phyloP scores from a whole-genome alignment of 2,113 vertebrate genomes.

The Pedetes capensis region DNA sequence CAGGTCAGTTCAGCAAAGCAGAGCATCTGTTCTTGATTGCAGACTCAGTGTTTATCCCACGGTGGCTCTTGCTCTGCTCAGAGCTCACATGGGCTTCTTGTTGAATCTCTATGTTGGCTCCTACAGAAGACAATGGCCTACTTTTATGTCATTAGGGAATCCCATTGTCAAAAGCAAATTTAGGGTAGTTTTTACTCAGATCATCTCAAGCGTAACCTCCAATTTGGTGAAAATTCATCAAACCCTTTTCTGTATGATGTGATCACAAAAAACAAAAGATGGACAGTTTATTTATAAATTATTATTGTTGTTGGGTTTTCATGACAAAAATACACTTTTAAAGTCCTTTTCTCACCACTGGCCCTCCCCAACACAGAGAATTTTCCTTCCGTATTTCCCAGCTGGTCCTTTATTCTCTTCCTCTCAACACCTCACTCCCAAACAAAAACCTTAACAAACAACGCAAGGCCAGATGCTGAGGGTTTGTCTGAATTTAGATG shows the following conservation, averaged over 20 bases:
- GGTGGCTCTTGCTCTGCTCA: not conserved
- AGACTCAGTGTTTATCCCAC: not conserved
- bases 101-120: not conserved
- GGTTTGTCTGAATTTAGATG: not conserved
- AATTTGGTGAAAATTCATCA: constrained; percentile 38
- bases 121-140: not conserved
- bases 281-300: not conserved
- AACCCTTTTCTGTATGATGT: not conserved
- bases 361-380: not conserved
- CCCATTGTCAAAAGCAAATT: not conserved
- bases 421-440: not conserved
- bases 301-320: not conserved
- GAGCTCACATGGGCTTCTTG: not conserved
- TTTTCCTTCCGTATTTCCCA: not conserved
- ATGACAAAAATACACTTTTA: not conserved
- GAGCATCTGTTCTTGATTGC: not conserved
- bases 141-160: not conserved
- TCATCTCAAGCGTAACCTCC: not conserved
- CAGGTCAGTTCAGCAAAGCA: not conserved
- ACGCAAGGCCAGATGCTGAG: not conserved
- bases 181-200: not conserved
- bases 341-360: not conserved
- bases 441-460: not conserved
- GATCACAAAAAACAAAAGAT: not conserved
- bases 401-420: not conserved